Conservation (phyloP, 2,888 invertebrate genomes). For the Rhamphomyia laevipes region DNA sequence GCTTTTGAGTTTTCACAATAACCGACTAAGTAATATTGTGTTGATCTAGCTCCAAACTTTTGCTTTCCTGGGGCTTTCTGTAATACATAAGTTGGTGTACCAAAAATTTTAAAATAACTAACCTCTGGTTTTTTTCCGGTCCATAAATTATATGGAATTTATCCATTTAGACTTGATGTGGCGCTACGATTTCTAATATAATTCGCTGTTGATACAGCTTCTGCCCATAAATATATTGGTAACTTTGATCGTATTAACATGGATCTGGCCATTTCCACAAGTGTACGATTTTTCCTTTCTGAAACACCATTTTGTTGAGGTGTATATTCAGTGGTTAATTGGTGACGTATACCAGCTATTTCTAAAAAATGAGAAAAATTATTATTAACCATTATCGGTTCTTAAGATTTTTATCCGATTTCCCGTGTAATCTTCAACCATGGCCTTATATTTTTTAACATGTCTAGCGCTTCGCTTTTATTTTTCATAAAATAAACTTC, state of each 20-base stretch:
- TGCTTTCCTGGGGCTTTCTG: not conserved
- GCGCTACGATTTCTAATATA: not conserved
- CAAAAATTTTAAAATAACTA: not conserved
- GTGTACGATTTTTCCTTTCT: not conserved
- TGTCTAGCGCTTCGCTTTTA: not conserved
- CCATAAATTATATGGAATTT: not conserved
- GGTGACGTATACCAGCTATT: not conserved
- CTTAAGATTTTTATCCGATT: too few species aligned
- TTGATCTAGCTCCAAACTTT: not conserved
- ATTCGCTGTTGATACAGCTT: not conserved
- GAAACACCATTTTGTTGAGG: conserved; percentile 3
- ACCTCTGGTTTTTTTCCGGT: not conserved
- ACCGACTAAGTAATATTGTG: not conserved
- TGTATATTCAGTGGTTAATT: conserved; percentile 1
- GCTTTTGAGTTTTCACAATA: not conserved
- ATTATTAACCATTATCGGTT: too few species aligned
- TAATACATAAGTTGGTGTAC: not conserved
- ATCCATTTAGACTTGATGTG: not conserved
- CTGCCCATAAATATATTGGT: not conserved
- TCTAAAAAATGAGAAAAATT: too few species aligned
- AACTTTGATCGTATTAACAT: not conserved
- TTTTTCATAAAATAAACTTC: not conserved
- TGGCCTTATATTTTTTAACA: too few species aligned
- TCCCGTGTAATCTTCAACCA: too few species aligned
- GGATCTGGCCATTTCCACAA: not conserved